Percentiles rank a stretch among this genome's conserved stretches.
Conservation (phyloP, 1,140 invertebrate genomes). For the Chlorops oryzae region DNA sequence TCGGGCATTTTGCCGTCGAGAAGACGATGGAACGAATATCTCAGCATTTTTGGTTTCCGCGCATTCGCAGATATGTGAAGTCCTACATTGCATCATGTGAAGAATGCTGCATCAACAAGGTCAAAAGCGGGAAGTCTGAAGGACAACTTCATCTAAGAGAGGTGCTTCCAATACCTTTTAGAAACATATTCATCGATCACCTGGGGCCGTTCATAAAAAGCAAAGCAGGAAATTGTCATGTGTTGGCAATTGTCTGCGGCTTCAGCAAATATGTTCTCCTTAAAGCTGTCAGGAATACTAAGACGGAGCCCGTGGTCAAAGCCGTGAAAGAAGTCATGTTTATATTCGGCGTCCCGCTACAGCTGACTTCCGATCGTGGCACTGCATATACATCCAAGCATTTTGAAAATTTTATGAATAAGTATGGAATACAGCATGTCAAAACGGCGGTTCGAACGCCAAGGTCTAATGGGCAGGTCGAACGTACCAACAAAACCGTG, state of each 20-base stretch:
- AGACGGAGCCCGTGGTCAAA: slow-evolving; percentile 15
- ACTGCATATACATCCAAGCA: slow-evolving; percentile 7
- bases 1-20: no score
- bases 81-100: no score
- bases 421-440: no score
- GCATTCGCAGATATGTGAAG: no score
- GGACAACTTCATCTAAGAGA: slow-evolving; percentile 26
- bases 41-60: no score
- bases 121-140: slow-evolving; percentile 18
- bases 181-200: slow-evolving; percentile 32
- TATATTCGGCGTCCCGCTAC: not conserved
- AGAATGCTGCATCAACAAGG: no score
- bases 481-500: no score
- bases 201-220: slow-evolving; percentile 26
- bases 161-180: slow-evolving; percentile 27
- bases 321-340: slow-evolving; percentile 2
- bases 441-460: no score
- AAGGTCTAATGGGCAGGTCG: no score
- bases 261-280: slow-evolving; percentile 18
- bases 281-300: slow-evolving; percentile 11
- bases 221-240: slow-evolving; percentile 44
- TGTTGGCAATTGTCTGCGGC: slow-evolving; percentile 45
- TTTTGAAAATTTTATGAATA: slow-evolving; percentile 5
- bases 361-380: slow-evolving; percentile 1
- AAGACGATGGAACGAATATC: no score